Percentiles rank a stretch among this genome's conserved stretches.
Evolutionary conservation across 1,140 invertebrate species (phyloP).

Genomic region (Drosophila kepulauana): DNA sequence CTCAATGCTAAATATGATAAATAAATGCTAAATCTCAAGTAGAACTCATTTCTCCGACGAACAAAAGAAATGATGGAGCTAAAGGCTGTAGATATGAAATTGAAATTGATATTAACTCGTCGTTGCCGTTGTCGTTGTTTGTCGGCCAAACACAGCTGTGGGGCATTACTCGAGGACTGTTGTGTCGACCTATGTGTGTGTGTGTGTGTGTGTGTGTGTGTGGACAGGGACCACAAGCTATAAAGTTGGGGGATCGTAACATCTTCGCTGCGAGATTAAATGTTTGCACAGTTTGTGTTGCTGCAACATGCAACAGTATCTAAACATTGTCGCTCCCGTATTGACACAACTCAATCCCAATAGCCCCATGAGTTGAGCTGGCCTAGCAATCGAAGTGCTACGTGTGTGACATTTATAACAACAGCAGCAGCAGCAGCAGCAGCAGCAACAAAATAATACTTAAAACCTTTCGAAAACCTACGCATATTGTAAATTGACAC

Average conservation of each 20-base stretch:
- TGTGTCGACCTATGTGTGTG: too few species aligned
- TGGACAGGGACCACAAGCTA: slow-evolving; percentile 1
- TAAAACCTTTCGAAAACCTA: slow-evolving; percentile 63
- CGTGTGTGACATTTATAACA: slow-evolving; percentile 74
- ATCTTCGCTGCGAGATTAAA: slow-evolving; percentile 78
- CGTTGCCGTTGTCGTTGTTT: slow-evolving; percentile 38
- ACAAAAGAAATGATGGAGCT: slow-evolving; percentile 1
- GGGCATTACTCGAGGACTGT: slow-evolving; percentile 15
- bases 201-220: too few species aligned
- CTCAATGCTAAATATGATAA: slow-evolving; percentile 52
- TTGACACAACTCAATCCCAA: slow-evolving; percentile 65
- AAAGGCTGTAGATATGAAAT: slow-evolving; percentile 23
- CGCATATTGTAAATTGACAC: slow-evolving; percentile 79
- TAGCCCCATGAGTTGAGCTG: slow-evolving; percentile 19
- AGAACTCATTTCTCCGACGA: slow-evolving; percentile 36
- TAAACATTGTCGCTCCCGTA: slow-evolving; percentile 62
- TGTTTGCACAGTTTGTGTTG: slow-evolving; percentile 79
- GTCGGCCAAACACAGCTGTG: slow-evolving; percentile 77
- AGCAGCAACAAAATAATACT: slow-evolving; percentile 21
- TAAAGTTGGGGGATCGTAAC: slow-evolving; percentile 51
- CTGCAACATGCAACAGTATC: slow-evolving; percentile 64
- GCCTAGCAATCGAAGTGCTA: slow-evolving; percentile 41
- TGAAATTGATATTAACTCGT: slow-evolving; percentile 20
- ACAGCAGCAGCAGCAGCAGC: slow-evolving; percentile 25
- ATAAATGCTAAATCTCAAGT: slow-evolving; percentile 73